phyloP scores from a whole-genome alignment of 2,888 invertebrate species.

The Andrena camellia region DNA sequence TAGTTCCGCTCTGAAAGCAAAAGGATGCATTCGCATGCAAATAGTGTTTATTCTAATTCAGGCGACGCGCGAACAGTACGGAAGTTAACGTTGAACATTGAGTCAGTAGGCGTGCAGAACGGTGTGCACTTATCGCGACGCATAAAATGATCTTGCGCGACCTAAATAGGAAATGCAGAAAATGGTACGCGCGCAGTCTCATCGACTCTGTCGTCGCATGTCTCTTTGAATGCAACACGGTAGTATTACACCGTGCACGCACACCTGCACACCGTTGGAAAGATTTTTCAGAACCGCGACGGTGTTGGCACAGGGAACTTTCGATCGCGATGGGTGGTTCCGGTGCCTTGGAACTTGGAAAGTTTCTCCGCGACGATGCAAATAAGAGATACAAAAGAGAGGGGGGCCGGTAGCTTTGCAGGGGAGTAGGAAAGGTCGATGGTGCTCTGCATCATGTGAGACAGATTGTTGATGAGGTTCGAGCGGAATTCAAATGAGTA shows the following conservation, averaged over 20 bases:
- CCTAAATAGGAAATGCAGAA: slow-evolving; percentile 61
- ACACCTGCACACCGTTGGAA: neutral
- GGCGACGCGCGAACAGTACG: neutral
- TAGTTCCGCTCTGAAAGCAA: neutral
- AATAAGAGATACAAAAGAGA: slow-evolving; percentile 46
- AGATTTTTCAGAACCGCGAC: slow-evolving; percentile 55
- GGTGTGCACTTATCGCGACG: slow-evolving; percentile 32
- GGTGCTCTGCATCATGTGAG: slow-evolving; percentile 48
- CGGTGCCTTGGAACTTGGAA: slow-evolving; percentile 56
- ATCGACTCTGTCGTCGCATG: slow-evolving; percentile 53
- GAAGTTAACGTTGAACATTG: slow-evolving; percentile 27
- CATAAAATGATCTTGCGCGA: slow-evolving; percentile 54
- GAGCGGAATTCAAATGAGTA: slow-evolving; percentile 55
- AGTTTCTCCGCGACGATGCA: slow-evolving; percentile 62
- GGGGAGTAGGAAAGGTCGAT: slow-evolving; percentile 36
- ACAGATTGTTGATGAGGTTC: slow-evolving; percentile 59
- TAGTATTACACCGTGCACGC: slow-evolving; percentile 49
- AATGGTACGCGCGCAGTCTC: slow-evolving; percentile 52
- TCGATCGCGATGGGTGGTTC: slow-evolving; percentile 65
- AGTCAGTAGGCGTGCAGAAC: neutral
- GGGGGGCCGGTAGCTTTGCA: slow-evolving; percentile 23
- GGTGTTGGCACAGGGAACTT: slow-evolving; percentile 58
- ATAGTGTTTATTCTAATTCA: slow-evolving; percentile 15
- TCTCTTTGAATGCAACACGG: slow-evolving; percentile 13
- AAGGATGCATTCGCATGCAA: neutral